Percentiles rank a stretch among this genome's conserved stretches.
These are phyloP conservation scores for Coelopa frigida DNA, from an alignment of 1,140 invertebrate species.

Conservation along the genomic window DNA sequence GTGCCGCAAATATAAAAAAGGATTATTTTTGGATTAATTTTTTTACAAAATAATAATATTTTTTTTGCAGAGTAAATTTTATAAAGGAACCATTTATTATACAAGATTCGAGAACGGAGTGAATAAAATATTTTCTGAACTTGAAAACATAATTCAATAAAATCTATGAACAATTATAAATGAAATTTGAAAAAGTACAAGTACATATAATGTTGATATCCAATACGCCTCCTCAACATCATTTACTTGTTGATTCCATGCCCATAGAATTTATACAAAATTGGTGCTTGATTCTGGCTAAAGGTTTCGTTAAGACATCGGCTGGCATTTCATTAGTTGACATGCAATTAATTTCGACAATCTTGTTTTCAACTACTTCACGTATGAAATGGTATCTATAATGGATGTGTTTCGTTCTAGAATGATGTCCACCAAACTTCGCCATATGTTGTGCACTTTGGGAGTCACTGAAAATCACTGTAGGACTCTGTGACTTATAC, in stretches of 20 bases:
- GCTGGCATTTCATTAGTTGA: slow-evolving; percentile 3
- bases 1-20: too few relatives aligned
- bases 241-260: not conserved
- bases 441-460: slow-evolving; percentile 6
- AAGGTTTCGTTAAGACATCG: slow-evolving; percentile 1
- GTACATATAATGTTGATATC: too few relatives aligned
- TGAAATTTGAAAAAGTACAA: too few relatives aligned
- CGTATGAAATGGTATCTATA: slow-evolving; percentile 5
- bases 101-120: too few relatives aligned
- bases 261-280: not conserved
- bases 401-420: slow-evolving; percentile 4
- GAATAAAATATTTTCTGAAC: too few relatives aligned
- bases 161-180: too few relatives aligned
- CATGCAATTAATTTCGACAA: not conserved
- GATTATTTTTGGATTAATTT: too few relatives aligned
- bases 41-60: too few relatives aligned
- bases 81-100: too few relatives aligned
- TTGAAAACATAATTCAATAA: too few relatives aligned
- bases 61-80: too few relatives aligned
- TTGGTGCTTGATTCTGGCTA: slow-evolving; percentile 1
- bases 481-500: not conserved
- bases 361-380: not conserved
- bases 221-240: slow-evolving; percentile 8
- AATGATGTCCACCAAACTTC: slow-evolving; percentile 1
- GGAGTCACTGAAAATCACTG: not conserved